Evolutionary conservation across 2,113 vertebrate genomes (phyloP).

Genomic region (Lucifuga dentata): DNA sequence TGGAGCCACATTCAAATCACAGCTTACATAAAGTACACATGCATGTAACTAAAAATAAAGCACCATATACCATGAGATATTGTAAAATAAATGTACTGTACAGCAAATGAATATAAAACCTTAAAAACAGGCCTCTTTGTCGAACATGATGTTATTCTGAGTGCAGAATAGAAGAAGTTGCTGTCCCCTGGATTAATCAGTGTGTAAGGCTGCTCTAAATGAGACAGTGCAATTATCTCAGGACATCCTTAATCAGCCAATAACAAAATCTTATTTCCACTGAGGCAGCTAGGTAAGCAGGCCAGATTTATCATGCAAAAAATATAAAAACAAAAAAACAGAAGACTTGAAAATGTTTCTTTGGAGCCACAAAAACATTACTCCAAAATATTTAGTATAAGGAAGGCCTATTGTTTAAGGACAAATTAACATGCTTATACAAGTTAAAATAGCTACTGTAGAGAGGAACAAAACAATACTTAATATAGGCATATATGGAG

Average conservation of each 20-base stretch:
- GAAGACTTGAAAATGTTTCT: too few relatives aligned
- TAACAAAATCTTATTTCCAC: slow-evolving; percentile 49
- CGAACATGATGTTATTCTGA: slow-evolving; percentile 46
- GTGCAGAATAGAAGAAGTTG: slow-evolving; percentile 17
- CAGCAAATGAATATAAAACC: slow-evolving; percentile 39
- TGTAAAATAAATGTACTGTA: slow-evolving; percentile 15
- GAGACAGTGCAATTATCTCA: slow-evolving; percentile 6
- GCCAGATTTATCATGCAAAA: too few relatives aligned
- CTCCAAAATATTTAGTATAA: slow-evolving; percentile 7
- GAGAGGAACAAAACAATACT: slow-evolving; percentile 1
- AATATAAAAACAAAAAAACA: too few relatives aligned
- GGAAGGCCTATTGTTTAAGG: slow-evolving; percentile 20
- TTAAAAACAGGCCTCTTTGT: slow-evolving; percentile 62
- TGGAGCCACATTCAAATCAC: slow-evolving; percentile 51
- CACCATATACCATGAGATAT: slow-evolving; percentile 33
- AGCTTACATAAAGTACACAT: slow-evolving; percentile 40
- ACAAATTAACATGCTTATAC: slow-evolving; percentile 35
- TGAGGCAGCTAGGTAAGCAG: slow-evolving; percentile 29
- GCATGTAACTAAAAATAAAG: slow-evolving; percentile 41
- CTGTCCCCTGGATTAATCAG: slow-evolving; percentile 28
- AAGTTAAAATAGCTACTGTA: slow-evolving; percentile 19
- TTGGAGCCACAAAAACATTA: background rate
- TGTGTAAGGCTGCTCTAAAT: slow-evolving; percentile 33
- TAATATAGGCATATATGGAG: slow-evolving; percentile 2
- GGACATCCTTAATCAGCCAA: slow-evolving; percentile 40